Evolutionary conservation across 2,113 vertebrate species (phyloP).

Genomic region (Labeo catla): DNA sequence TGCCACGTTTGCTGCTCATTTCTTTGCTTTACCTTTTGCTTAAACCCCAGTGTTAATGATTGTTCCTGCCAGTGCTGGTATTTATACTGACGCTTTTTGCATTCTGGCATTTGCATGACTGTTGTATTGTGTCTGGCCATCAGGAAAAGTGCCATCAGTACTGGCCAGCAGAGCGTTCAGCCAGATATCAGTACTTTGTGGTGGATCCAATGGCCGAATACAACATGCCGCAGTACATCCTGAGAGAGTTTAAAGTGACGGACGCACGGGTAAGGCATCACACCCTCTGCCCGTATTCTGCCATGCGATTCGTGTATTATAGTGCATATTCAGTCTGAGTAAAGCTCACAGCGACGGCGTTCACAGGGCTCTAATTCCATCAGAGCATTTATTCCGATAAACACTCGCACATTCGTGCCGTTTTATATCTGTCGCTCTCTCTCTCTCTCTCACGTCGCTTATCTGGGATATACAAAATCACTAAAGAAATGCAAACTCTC

Average conservation of each 20-base stretch:
- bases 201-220: constrained; percentile 99
- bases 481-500: constrained; percentile 70
- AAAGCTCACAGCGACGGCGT: neutral
- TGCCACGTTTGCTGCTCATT: neutral
- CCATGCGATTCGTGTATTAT: neutral
- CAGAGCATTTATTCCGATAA: neutral
- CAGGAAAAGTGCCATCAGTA: constrained; percentile 99
- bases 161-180: constrained; percentile 97
- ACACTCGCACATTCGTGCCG: neutral
- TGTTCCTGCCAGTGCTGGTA: neutral
- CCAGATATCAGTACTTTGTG: constrained; percentile 98
- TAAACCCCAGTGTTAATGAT: neutral
- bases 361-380: neutral
- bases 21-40: neutral
- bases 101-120: neutral
- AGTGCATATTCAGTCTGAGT: neutral
- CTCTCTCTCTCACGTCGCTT: constrained; percentile 56
- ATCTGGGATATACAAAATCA: constrained; percentile 73
- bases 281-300: neutral
- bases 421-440: neutral
- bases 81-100: neutral
- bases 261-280: constrained; percentile 91
- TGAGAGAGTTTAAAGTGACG: constrained; percentile 99
- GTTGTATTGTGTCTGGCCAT: neutral
- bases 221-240: constrained; percentile 99